Evolutionary conservation across 2,888 invertebrate genomes (phyloP).

Genomic region (Himalopsyche anomala): DNA sequence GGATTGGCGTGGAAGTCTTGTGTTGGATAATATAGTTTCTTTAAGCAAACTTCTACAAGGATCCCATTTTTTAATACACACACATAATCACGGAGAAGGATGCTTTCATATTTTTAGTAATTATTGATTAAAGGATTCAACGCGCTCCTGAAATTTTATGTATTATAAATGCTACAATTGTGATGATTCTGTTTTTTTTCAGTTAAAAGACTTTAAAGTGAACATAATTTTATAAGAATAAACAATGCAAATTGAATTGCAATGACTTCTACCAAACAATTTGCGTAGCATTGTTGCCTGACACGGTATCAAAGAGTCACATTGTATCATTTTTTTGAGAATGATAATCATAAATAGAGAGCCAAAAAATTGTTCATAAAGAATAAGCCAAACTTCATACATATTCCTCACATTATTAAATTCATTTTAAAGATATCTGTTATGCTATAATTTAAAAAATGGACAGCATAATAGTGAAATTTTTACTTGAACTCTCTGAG

Average conservation of each 20-base stretch:
- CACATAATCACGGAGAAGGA: not conserved
- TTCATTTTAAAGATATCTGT: too few species aligned
- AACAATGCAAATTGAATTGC: not conserved
- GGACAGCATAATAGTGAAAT: too few species aligned
- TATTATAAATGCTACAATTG: not conserved
- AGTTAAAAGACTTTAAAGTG: not conserved
- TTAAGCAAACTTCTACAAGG: not conserved
- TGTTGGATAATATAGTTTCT: conserved; percentile 69
- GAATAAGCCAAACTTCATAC: too few species aligned
- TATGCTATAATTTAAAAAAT: too few species aligned
- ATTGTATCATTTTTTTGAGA: not conserved
- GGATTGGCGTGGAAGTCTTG: conserved; percentile 88
- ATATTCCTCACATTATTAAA: too few species aligned
- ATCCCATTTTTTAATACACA: not conserved
- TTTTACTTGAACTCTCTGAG: too few species aligned
- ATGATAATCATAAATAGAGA: too few species aligned
- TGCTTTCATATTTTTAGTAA: not conserved
- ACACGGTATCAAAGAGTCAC: not conserved
- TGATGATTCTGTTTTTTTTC: not conserved
- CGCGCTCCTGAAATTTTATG: not conserved
- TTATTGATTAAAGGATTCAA: not conserved
- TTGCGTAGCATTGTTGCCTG: too few species aligned
- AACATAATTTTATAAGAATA: not conserved
- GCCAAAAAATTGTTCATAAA: too few species aligned
- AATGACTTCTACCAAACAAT: not conserved